Percentiles rank a stretch among this genome's conserved stretches.
These are phyloP conservation scores for Cerastis rubricosa DNA, from an alignment of 2,888 invertebrate genomes.

Conservation along the genomic window DNA sequence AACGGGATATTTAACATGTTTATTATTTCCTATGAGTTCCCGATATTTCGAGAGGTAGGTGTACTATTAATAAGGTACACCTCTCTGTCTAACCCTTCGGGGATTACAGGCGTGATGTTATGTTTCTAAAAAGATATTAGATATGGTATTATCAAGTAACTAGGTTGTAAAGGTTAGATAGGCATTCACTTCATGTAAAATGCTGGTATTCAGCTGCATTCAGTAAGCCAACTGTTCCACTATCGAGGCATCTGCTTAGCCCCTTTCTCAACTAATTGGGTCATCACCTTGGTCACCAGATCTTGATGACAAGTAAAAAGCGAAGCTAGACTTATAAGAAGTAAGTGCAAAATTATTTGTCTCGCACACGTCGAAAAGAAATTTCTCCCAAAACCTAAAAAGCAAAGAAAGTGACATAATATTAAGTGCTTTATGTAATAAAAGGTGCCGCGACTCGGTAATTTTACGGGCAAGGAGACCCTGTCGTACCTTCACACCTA, in stretches of 20 bases:
- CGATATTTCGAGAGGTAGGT: too few species aligned
- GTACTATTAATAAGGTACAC: too few species aligned
- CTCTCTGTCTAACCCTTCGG: too few species aligned
- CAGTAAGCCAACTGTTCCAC: neutral
- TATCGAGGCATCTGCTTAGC: neutral
- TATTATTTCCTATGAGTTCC: too few species aligned
- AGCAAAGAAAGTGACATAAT: constrained; percentile 64
- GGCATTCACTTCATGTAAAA: neutral
- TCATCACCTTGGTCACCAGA: neutral
- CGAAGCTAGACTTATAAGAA: too few species aligned
- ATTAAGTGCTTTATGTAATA: constrained; percentile 70
- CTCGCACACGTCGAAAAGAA: constrained; percentile 38
- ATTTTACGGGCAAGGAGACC: constrained; percentile 62
- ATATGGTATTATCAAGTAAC: neutral
- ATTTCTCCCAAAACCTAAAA: constrained; percentile 34
- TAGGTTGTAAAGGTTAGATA: neutral
- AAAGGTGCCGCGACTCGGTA: constrained; percentile 57
- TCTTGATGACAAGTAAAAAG: neutral
- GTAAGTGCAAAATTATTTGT: constrained; percentile 38
- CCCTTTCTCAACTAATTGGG: neutral
- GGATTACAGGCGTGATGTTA: too few species aligned
- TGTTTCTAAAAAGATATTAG: neutral
- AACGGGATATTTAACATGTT: too few species aligned
- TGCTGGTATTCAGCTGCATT: neutral
- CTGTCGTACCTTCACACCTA: constrained; percentile 37